These are phyloP conservation scores for Misgurnus mizolepis DNA, from an alignment of 2,113 vertebrate species.

Conservation along the genomic window DNA sequence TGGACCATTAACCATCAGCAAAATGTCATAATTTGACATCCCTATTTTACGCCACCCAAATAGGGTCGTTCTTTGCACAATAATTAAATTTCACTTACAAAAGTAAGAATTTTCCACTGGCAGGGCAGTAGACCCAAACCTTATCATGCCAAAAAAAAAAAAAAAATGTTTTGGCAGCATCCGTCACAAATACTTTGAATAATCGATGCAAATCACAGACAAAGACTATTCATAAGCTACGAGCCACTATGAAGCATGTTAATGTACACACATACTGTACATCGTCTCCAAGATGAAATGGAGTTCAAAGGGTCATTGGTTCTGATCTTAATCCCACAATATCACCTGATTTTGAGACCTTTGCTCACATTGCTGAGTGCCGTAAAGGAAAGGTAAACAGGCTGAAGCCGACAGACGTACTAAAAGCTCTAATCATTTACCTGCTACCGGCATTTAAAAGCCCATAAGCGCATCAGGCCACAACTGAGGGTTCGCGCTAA, in stretches of 20 bases:
- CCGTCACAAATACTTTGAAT: background rate
- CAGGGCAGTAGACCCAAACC: too few species aligned
- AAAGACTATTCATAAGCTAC: background rate
- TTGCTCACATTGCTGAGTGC: constrained; percentile 30
- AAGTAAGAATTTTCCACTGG: background rate
- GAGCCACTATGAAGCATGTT: constrained; percentile 1
- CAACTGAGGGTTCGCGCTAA: background rate
- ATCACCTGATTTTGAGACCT: constrained; percentile 46
- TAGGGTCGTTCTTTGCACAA: too few species aligned
- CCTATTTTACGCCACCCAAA: too few species aligned
- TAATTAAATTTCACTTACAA: too few species aligned
- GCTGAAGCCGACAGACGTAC: constrained; percentile 3
- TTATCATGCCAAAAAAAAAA: background rate
- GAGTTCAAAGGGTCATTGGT: constrained; percentile 44
- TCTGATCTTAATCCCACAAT: constrained; percentile 25
- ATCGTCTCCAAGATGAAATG: constrained; percentile 5
- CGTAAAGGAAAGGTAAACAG: constrained; percentile 36
- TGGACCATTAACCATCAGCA: too few species aligned
- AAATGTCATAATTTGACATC: too few species aligned
- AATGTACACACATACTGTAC: background rate
- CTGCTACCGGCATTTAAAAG: constrained; percentile 42
- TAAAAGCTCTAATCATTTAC: constrained; percentile 52
- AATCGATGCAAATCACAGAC: constrained; percentile 33
- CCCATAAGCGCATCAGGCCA: constrained; percentile 27
- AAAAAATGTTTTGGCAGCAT: background rate